Evolutionary conservation across 2,797 vertebrate species (phyloP).

Genomic region (Rhabdomys pumilio): DNA sequence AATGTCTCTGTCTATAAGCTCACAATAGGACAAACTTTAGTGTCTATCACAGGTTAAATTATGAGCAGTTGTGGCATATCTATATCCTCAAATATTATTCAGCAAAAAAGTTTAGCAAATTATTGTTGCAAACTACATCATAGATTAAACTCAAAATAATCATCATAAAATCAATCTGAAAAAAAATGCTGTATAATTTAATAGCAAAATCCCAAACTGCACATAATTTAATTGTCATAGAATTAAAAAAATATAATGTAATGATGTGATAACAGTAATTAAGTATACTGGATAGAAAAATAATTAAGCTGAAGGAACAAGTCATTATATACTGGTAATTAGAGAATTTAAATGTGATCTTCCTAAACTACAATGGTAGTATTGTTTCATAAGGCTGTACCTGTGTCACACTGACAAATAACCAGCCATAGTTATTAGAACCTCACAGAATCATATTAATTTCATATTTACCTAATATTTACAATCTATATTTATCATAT

Average conservation of each 20-base stretch:
- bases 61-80: not conserved
- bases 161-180: not conserved
- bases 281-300: not conserved
- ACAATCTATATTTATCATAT: rapidly evolving
- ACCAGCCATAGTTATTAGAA: not conserved
- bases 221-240: not conserved
- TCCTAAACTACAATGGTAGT: not conserved
- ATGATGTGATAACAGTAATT: not conserved
- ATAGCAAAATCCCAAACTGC: not conserved
- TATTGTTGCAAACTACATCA: not conserved
- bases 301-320: not conserved
- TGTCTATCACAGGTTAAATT: not conserved
- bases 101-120: not conserved
- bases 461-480: not conserved
- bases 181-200: not conserved
- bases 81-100: not conserved
- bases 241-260: constrained; percentile 13
- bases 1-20: not conserved
- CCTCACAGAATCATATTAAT: not conserved
- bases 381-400: not conserved
- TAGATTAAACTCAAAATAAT: not conserved
- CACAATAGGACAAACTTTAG: not conserved
- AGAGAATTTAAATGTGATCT: not conserved
- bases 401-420: not conserved
- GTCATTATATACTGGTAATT: not conserved